Base-by-base conservation (phyloP, 2,797 vertebrate species). In the Trachurus trachurus region DNA sequence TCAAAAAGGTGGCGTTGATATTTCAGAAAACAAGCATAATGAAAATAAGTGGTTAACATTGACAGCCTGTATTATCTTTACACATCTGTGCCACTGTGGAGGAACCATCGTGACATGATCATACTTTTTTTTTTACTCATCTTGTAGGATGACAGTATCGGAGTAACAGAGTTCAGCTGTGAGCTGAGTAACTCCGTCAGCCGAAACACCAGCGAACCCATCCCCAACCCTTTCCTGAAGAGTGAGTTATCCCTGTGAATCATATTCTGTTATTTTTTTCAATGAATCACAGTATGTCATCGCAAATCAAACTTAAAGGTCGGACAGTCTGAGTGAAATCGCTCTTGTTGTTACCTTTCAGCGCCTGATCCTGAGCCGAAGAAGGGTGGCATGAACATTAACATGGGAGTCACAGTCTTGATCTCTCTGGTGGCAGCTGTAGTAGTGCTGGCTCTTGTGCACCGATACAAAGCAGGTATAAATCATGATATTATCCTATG, bases 391-490 rank as follows among this genome's bases (percentile, higher is more conserved):
- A 1, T 31, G 13, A 91, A 86, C 0, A 6, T 84, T 0, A 47
- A 10, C 13, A 1, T 6, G 0, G 89, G 86, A 15, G 0, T 89
- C 17, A 8, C 2, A 0, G 82, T 92, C 2, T 78, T 89, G 39
- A 2, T 76, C 42, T 5, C 0, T 12, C 59, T 87, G 68, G 17
- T 90, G 40, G 0, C 2, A 0, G 0, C 0, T 0, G 6, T 90
- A 9, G 0, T 72, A n/a, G 1, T 88, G 63, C 1, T 63, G 42
- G 67, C 6, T 6, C 0, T 44, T 1, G 0, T 77, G 5, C 92
- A 94, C 78, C 80, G 37, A 37, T 21, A 16, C 1, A 88, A 26
- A 81, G 11, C 92, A 44, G 91, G 93, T 93, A 78, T 53, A 29
- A 47, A 2, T 40, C 21, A 49, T n/a, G 39, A 5, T 0, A 4